Base-by-base conservation (phyloP, 1,140 invertebrate genomes). In the Lepidurus arcticus region DNA sequence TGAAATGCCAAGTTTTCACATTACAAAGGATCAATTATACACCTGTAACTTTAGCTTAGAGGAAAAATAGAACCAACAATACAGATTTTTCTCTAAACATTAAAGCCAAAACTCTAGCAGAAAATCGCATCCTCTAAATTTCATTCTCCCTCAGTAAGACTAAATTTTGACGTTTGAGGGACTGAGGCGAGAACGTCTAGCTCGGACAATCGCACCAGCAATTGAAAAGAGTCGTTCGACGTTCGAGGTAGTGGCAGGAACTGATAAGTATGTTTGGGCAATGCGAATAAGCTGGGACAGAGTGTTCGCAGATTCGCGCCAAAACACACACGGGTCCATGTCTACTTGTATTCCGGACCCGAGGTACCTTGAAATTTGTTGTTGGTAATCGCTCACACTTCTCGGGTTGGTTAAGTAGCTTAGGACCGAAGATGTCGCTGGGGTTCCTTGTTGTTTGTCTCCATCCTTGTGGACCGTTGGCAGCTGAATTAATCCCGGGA, bases 181-280 rank as follows among this genome's bases (percentile, higher is more conserved):
- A 43, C n/a, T 26, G n/a, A 76, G 42, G 11, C 75, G n/a, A 42
- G 75, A 26, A 7, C 75, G 21, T 43, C 75, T 42, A n/a, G 75
- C 24, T 76, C 75, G 42, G 75, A 76, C 42, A 16, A 76, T n/a
- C 6, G 21, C 75, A 26, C 75, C 75, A 43, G 75, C 75, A n/a
- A 76, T 42, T 11, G 75, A 76, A n/a, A 76, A 76, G 9, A 3
- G 24, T 76, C 34, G 21, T 42, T 76, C 42, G n/a, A 76, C 75
- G 44, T 76, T 5, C n/a, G 75, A 76, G 21, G 75, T 76, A 26
- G 75, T 76, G 16, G 75, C 75, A 26, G 75, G 75, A 16, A 76
- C 44, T n/a, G 75, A 42, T 11, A 76, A 44, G 44, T 76, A 76
- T 26, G n/a, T 43, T n/a, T 76, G 21, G n/a, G 75, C 75, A n/a